Evolutionary conservation across 2,113 vertebrate genomes (phyloP), one percentile per base, ranked within the genome.

Genomic region (Petromus typicus): DNA sequence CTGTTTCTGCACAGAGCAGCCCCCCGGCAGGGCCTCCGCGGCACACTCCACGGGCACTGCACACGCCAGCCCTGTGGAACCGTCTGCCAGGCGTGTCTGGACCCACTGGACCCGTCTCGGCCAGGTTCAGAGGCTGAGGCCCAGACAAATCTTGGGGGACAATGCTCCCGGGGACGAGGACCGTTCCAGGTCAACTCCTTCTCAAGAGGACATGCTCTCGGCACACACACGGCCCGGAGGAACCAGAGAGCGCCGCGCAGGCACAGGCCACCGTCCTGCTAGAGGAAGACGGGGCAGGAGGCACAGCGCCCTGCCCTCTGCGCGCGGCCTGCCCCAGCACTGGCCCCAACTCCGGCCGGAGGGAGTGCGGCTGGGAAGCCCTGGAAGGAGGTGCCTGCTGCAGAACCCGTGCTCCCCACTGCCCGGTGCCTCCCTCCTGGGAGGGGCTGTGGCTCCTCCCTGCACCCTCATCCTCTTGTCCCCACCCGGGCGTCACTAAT

Each of bases 11-110:
- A 51, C 48, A 3, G 34, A 73, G 40, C 25, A 27, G 14, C 14
- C 27, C 17, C 37, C 27, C 4, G 63, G 48, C n/a, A n/a, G n/a
- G n/a, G n/a, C n/a, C n/a, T n/a, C n/a, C n/a, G n/a, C n/a, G n/a
- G n/a, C n/a, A 18, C 0, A 11, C 9, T 10, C 7, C 32, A 1
- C 7, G 0, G 54, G 71, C 32, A 0, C 32, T 8, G 67, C 16
- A n/a, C 1, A 3, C 12, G 25, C 37, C 45, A 9, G 2, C 16
- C 30, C 11, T 25, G 30, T 27, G 13, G 76, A 43, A 40, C n/a
- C n/a, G n/a, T n/a, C n/a, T n/a, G n/a, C 40, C 37, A 43, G 13
- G 37, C 1, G 7, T 20, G 17, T 59, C 25, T 2, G 45, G 22
- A 1, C 20, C 22, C 45, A 51, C 2, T 30, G 27, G 1, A 0